Base-by-base conservation (phyloP, 1,140 invertebrate species). In the Tenebrio molitor region DNA sequence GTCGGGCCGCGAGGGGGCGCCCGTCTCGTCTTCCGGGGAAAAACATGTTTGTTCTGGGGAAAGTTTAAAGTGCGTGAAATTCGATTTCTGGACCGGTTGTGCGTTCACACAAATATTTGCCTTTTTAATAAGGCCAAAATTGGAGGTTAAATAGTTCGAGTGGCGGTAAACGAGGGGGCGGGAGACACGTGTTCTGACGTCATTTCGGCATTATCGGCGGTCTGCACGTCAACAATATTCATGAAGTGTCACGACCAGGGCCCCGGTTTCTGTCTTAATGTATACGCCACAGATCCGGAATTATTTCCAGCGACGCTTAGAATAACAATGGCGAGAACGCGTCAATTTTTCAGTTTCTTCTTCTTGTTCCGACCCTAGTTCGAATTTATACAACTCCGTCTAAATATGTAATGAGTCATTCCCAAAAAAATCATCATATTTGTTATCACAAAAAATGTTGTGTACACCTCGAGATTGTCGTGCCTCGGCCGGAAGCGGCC, bases 61-160 rank as follows among this genome's bases (percentile, higher is more conserved):
- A 58, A 58, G 21, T 58, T 58, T 58, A 58, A 58, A 58, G n/a
- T 8, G 25, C 25, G 25, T 29, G 25, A 29, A 29, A 29, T 29
- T 29, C 25, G 25, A 29, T 29, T 29, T 29, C 8, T 29, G 25
- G 3, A 8, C 3, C 50, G 29, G n/a, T 29, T n/a, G 21, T 58
- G 10, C 23, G 10, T 58, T 58, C 50, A 14, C 50, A 58, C 50
- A 58, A 58, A 58, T 58, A 58, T 58, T 58, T 58, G 50, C 50
- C 19, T 1, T 58, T 58, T 58, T 58, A 58, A 58, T 58, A 58
- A 58, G 21, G 29, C 50, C 21, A 58, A 58, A 58, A 58, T 58
- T 58, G 50, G 3, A 29, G 50, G 50, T 58, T 58, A 58, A 58
- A 58, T 58, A 58, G 50, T 58, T 39, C 36, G 36, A 39, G 36